phyloP scores from a whole-genome alignment of 2,797 vertebrate genomes.

The Ambastaia sidthimunki region DNA sequence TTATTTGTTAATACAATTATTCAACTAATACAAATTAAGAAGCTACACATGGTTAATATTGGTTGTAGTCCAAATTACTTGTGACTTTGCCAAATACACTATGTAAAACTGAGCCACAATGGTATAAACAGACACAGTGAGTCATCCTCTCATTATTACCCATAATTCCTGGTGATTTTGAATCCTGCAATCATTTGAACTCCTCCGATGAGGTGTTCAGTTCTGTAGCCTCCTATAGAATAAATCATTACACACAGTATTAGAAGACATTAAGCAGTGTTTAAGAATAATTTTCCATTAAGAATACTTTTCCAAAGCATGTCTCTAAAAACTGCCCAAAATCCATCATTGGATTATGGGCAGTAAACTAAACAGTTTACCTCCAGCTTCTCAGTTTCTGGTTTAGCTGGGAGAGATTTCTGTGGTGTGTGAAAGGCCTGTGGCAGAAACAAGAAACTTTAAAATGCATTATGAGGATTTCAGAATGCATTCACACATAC shows the following conservation, averaged over 20 bases:
- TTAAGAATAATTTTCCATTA: too few species aligned
- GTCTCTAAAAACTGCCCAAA: not conserved
- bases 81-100: conserved; percentile 30
- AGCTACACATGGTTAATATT: conserved; percentile 20
- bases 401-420: conserved; percentile 71
- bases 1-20: conserved; percentile 12
- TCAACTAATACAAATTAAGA: conserved; percentile 12
- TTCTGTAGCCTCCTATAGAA: conserved; percentile 55
- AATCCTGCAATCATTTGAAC: conserved; percentile 53
- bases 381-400: conserved; percentile 65
- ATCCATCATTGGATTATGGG: not conserved
- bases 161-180: conserved; percentile 17
- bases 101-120: conserved; percentile 16
- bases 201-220: conserved; percentile 44
- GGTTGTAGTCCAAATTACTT: conserved; percentile 25
- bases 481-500: not conserved
- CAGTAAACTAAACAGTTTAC: too few species aligned
- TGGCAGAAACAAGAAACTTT: not conserved
- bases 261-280: not conserved
- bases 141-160: conserved; percentile 13
- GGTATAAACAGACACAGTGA: conserved; percentile 40
- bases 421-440: conserved; percentile 74
- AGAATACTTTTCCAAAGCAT: not conserved
- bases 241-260: conserved; percentile 34
- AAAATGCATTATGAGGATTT: conserved; percentile 22